These are phyloP conservation scores for Corythaixoides concolor DNA, from an alignment of 2,113 vertebrate species.

Conservation along the genomic window DNA sequence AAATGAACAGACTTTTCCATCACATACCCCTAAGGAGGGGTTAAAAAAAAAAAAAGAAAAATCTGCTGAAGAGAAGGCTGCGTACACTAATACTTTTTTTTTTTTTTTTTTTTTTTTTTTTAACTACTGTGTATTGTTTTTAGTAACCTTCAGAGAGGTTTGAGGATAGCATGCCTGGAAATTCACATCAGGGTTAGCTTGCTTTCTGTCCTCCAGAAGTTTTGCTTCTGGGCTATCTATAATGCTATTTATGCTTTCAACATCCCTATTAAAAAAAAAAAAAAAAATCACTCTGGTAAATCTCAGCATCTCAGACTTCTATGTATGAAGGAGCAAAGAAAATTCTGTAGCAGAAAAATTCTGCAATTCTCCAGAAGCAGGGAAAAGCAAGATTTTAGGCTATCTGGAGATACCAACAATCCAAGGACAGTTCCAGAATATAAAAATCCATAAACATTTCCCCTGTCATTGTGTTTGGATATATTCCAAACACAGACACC, in stretches of 20 bases:
- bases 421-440: neutral
- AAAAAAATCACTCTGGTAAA: neutral
- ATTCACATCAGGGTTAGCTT: neutral
- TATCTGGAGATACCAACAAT: neutral
- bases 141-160: neutral
- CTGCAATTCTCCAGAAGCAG: neutral
- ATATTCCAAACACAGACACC: neutral
- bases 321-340: neutral
- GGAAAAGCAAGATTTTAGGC: neutral
- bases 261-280: neutral
- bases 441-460: neutral
- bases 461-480: neutral
- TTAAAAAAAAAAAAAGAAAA: neutral
- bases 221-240: neutral
- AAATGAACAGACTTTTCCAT: neutral
- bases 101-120: neutral
- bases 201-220: neutral
- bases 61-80: neutral
- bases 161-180: neutral
- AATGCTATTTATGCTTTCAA: neutral
- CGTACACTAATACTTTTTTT: neutral
- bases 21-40: neutral
- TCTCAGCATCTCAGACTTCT: neutral
- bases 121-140: neutral
- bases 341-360: neutral